These are phyloP conservation scores for Sphinx pinastri DNA, from an alignment of 2,888 invertebrate species.

Conservation along the genomic window DNA sequence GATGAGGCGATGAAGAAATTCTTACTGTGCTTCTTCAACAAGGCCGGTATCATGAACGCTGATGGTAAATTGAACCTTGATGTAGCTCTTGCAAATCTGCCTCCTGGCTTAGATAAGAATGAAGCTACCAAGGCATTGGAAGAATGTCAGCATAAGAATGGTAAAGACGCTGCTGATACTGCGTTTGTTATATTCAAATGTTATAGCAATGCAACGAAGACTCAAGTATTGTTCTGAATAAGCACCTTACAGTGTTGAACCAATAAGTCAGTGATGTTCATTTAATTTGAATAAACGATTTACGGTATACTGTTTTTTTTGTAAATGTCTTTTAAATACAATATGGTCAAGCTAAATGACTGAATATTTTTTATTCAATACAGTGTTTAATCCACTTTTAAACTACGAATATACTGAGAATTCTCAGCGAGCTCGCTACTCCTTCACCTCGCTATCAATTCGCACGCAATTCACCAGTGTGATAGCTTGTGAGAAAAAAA, in stretches of 20 bases:
- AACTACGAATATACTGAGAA: too few species aligned
- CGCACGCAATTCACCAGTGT: too few species aligned
- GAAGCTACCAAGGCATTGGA: conserved; percentile 67
- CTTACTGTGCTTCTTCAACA: conserved; percentile 75
- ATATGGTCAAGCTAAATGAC: too few species aligned
- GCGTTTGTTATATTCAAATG: conserved; percentile 75
- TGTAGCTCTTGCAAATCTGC: conserved; percentile 65
- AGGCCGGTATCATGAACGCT: conserved; percentile 59
- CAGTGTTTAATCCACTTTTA: too few species aligned
- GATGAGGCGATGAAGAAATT: conserved; percentile 75
- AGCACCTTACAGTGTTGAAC: not conserved
- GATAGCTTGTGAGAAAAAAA: too few species aligned
- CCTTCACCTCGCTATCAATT: too few species aligned
- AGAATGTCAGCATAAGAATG: conserved; percentile 66
- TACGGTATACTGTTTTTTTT: too few species aligned
- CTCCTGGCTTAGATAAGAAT: conserved; percentile 62
- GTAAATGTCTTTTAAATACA: too few species aligned
- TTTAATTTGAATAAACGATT: too few species aligned
- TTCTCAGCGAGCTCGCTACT: too few species aligned
- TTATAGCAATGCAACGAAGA: conserved; percentile 65
- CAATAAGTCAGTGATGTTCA: too few species aligned
- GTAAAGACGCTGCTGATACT: conserved; percentile 66
- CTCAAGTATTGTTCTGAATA: conserved; percentile 50
- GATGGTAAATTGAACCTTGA: conserved; percentile 74
- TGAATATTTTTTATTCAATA: too few species aligned